These are phyloP conservation scores for Lasiommata megera DNA, from an alignment of 2,888 invertebrate species.

Conservation along the genomic window DNA sequence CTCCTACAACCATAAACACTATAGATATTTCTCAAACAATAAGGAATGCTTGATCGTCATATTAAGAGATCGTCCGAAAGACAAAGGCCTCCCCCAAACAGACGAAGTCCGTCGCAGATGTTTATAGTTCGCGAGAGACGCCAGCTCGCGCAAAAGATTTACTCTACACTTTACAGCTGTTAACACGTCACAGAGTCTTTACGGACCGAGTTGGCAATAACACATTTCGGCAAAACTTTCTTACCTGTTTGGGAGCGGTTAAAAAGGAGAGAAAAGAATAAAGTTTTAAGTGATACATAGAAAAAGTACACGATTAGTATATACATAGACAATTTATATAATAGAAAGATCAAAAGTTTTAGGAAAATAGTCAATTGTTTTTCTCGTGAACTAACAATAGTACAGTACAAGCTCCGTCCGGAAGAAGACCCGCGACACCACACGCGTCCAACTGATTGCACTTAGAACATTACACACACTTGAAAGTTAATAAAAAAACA, in stretches of 20 bases:
- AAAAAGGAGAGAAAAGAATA: too few relatives aligned
- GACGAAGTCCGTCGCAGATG: not conserved
- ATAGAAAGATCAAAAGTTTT: not conserved
- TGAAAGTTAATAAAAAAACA: not conserved
- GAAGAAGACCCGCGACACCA: not conserved
- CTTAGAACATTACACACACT: too few relatives aligned
- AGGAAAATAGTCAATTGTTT: not conserved
- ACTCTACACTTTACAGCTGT: too few relatives aligned
- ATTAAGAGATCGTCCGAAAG: conserved; percentile 16
- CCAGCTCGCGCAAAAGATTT: too few relatives aligned
- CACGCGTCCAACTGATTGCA: not conserved
- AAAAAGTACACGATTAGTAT: not conserved
- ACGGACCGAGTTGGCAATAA: too few relatives aligned
- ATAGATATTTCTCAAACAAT: conserved; percentile 2
- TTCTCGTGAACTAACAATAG: not conserved
- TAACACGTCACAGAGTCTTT: too few relatives aligned
- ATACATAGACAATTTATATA: not conserved
- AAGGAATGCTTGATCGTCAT: conserved; percentile 19
- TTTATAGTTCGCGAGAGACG: not conserved
- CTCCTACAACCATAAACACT: not conserved
- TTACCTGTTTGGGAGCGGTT: too few relatives aligned
- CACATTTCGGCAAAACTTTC: too few relatives aligned
- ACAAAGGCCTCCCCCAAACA: not conserved
- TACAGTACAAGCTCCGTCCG: not conserved
- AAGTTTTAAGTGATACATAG: too few relatives aligned